phyloP scores from a whole-genome alignment of 2,113 vertebrate species.

The Mobula hypostoma region DNA sequence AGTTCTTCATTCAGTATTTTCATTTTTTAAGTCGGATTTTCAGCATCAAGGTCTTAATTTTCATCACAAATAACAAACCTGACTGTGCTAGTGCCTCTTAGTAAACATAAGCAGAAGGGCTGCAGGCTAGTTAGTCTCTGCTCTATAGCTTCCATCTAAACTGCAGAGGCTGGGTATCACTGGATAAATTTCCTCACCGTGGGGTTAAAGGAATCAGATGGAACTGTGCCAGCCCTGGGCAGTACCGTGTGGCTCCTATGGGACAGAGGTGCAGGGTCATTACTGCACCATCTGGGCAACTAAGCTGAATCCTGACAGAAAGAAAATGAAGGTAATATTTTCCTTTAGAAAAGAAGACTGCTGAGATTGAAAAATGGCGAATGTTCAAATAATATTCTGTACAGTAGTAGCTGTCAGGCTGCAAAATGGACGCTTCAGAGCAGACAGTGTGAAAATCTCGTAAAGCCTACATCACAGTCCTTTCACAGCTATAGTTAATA shows the following conservation, averaged over 20 bases:
- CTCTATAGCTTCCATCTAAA: too few relatives aligned
- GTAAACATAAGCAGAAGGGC: neutral
- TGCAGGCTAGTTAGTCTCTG: neutral
- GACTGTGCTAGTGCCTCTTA: too few relatives aligned
- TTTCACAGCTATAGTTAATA: slow-evolving; percentile 24
- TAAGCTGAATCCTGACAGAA: neutral
- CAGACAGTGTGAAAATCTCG: slow-evolving; percentile 6
- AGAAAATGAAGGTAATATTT: neutral
- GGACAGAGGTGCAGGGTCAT: neutral
- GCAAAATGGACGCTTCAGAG: neutral
- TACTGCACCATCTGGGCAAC: neutral
- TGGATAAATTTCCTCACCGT: neutral
- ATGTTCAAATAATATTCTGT: neutral
- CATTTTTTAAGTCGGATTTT: too few relatives aligned
- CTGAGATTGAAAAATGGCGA: neutral
- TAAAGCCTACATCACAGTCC: neutral
- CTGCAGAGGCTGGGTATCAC: neutral
- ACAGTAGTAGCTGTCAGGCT: neutral
- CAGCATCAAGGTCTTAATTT: too few relatives aligned
- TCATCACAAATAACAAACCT: neutral
- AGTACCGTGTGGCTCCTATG: neutral
- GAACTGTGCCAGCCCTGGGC: neutral
- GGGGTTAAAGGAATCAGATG: neutral
- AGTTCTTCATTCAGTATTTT: too few relatives aligned
- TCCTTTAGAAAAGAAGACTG: neutral